Conservation (phyloP, 2,888 invertebrate species). For the Drosophila pseudotakahashii region DNA sequence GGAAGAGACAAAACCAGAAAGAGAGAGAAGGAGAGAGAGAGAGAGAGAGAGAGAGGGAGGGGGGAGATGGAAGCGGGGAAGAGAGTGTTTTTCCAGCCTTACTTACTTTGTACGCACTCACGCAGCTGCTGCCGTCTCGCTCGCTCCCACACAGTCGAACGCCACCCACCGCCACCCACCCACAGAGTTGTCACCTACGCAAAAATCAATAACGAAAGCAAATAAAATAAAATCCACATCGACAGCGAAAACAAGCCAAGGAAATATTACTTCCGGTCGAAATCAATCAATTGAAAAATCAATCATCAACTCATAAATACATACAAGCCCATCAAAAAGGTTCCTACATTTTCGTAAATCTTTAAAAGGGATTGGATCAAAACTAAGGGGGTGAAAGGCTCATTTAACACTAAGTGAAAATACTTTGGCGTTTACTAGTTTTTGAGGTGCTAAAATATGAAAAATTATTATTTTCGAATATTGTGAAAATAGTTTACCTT, state of each 20-base stretch:
- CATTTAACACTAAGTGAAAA: no score
- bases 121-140: conserved; percentile 54
- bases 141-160: conserved; percentile 32
- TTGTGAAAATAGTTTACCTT: no score
- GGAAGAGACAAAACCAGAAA: background rate
- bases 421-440: no score
- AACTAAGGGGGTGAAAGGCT: no score
- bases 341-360: background rate
- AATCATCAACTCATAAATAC: background rate
- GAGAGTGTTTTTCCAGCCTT: conserved; percentile 21
- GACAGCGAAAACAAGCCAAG: conserved; percentile 7
- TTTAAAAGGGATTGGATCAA: background rate
- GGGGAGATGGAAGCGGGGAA: no score
- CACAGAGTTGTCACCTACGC: conserved; percentile 61
- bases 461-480: no score
- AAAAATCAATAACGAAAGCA: conserved; percentile 51
- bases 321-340: background rate
- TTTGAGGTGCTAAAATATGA: no score
- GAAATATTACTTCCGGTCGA: conserved; percentile 7
- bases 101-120: conserved; percentile 33
- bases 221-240: conserved; percentile 16
- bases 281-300: conserved; percentile 1
- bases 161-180: conserved; percentile 4
- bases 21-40: background rate
- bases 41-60: background rate